phyloP scores from a whole-genome alignment of 2,797 vertebrate genomes.

The Otolemur crassicaudatus region DNA sequence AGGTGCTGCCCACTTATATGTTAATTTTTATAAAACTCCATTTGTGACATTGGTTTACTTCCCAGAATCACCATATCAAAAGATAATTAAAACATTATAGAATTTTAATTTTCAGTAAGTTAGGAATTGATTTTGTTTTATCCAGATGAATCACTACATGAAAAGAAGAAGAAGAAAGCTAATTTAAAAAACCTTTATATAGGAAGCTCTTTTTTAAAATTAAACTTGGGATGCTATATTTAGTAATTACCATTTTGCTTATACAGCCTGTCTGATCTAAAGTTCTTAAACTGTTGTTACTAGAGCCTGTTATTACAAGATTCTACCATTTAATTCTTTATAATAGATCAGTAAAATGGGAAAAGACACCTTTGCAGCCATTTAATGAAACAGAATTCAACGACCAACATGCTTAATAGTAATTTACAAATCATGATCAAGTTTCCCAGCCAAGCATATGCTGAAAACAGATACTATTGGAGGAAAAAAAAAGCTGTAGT shows the following conservation, averaged over 20 bases:
- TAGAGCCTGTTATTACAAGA: slow-evolving; percentile 54
- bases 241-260: slow-evolving; percentile 61
- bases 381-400: slow-evolving; percentile 55
- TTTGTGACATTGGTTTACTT: background rate
- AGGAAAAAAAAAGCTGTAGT: background rate
- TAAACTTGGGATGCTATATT: slow-evolving; percentile 56
- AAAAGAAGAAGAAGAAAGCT: slow-evolving; percentile 32
- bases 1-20: background rate
- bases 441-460: slow-evolving; percentile 10
- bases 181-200: slow-evolving; percentile 20
- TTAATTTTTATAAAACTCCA: slow-evolving; percentile 29
- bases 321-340: slow-evolving; percentile 51
- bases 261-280: slow-evolving; percentile 12
- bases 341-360: slow-evolving; percentile 50
- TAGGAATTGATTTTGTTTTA: slow-evolving; percentile 48
- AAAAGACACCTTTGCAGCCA: slow-evolving; percentile 57
- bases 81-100: slow-evolving; percentile 40
- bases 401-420: background rate
- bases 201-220: background rate
- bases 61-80: background rate
- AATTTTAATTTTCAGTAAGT: slow-evolving; percentile 59
- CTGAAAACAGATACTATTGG: background rate
- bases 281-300: slow-evolving; percentile 54
- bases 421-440: slow-evolving; percentile 63
- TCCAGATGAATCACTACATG: background rate